Base-by-base conservation (phyloP, 64 coral and sea anemone species). In the Catalaphyllia jardinei region DNA sequence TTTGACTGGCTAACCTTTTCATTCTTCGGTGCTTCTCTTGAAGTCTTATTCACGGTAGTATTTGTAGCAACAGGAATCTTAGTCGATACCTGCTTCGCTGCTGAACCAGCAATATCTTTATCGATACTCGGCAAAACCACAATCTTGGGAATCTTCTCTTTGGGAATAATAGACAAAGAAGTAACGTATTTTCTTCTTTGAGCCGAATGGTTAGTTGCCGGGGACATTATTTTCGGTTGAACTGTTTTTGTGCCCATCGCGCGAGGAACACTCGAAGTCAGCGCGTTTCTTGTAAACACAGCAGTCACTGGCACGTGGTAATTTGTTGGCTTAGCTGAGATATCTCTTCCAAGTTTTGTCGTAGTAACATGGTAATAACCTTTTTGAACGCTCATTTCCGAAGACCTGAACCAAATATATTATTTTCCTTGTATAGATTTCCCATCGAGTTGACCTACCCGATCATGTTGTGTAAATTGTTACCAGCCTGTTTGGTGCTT, bases 161-260 rank as follows among this genome's bases (percentile, higher is more conserved):
- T 85, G 5, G 81, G 63, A 71, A 85, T 69, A 16, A 85, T 71
- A 42, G 81, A 85, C 62, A 85, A 29, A 2, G 81, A 69, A 29
- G 62, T 69, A 50, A 85, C 81, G 62, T 46, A 85, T 9, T 85
- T 85, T 69, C 38, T 85, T 17, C 63, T 51, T 38, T 46, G 81
- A 69, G 18, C 51, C 38, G 81, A 85, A 50, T 69, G 18, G 20
- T 65, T 67, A 22, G 33, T 46, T 51, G 24, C 24, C 46, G 81
- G 81, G 65, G 81, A 85, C 81, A 85, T 85, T 46, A 85, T 85
- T 38, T 85, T 85, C 18, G 81, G 81, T 49, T 85, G 81, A 71
- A 15, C n/a, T 25, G 16, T 24, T 62, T 83, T 83, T 71, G 81
- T 85, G 20, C 64, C 28, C 10, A 1, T 14, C 64, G 62, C 81